phyloP scores from a whole-genome alignment of 2,113 vertebrate genomes.

The Mobula hypostoma region DNA sequence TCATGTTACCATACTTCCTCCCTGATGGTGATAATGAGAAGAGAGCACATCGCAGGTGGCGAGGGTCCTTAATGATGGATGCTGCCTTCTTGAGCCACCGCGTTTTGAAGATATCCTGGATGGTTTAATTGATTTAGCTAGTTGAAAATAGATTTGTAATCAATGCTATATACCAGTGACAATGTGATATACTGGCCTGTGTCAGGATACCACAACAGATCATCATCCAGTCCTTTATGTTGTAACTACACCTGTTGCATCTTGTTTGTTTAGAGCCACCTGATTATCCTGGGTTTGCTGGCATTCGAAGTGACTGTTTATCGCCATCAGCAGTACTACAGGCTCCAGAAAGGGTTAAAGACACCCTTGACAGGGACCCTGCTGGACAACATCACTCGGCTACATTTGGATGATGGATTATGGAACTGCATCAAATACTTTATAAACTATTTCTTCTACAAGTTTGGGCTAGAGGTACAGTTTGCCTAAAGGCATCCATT shows the following conservation, averaged over 20 bases:
- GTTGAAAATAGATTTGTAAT: neutral
- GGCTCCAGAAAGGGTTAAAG: conserved; percentile 49
- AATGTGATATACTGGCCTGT: neutral
- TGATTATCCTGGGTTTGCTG: conserved; percentile 53
- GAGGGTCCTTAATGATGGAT: no score
- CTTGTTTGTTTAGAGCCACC: conserved; percentile 52
- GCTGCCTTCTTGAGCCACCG: no score
- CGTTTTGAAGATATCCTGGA: no score
- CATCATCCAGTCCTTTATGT: neutral
- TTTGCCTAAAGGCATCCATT: neutral
- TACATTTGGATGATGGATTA: conserved; percentile 53
- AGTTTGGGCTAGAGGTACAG: conserved; percentile 63
- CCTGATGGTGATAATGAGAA: no score
- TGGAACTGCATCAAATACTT: conserved; percentile 57
- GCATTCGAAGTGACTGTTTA: conserved; percentile 54
- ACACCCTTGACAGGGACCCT: conserved; percentile 47
- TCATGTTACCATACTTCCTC: no score
- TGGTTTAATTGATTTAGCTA: neutral
- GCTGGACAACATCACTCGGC: conserved; percentile 50
- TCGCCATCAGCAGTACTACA: conserved; percentile 53
- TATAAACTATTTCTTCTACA: conserved; percentile 62
- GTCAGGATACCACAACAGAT: neutral
- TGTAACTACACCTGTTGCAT: neutral
- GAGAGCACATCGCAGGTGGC: no score
- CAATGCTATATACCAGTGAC: neutral